Conservation (phyloP, 2,888 invertebrate genomes). For the Zhengitettix transpicula region DNA sequence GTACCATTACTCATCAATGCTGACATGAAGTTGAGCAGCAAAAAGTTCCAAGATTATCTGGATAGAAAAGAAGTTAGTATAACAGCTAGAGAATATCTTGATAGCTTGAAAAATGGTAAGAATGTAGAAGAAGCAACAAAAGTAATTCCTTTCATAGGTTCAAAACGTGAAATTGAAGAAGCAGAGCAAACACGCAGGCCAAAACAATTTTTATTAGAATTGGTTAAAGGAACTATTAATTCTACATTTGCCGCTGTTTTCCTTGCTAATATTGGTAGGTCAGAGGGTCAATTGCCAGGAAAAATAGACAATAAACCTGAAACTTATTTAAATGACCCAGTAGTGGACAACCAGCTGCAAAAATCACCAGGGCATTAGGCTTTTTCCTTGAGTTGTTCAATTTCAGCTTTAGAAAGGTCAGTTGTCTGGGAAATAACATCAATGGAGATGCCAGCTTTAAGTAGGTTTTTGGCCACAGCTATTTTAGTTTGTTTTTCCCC, state of each 20-base stretch:
- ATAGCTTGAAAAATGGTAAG: constrained; percentile 7
- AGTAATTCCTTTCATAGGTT: constrained; percentile 12
- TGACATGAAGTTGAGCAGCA: constrained; percentile 1
- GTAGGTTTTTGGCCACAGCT: constrained; percentile 12
- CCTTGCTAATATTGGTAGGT: background rate
- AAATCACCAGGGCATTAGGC: constrained; percentile 3
- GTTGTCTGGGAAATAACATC: no score
- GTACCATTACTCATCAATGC: constrained; percentile 2
- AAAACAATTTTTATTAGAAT: background rate
- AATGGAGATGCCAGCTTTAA: no score
- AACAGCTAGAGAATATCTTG: constrained; percentile 13
- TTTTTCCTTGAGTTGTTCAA: background rate
- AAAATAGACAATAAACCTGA: background rate
- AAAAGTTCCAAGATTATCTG: constrained; percentile 1
- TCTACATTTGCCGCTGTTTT: constrained; percentile 1
- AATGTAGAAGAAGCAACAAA: constrained; percentile 12
- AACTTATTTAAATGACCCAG: background rate
- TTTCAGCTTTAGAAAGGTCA: constrained; percentile 9
- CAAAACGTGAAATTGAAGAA: constrained; percentile 11
- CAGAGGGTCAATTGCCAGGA: background rate
- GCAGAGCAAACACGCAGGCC: constrained; percentile 9
- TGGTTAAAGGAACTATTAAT: constrained; percentile 3
- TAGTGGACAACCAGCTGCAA: constrained; percentile 2
- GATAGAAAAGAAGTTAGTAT: constrained; percentile 11
- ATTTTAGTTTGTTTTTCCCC: constrained; percentile 3